Base-by-base conservation (phyloP, 2,797 vertebrate genomes). In the Aphelocoma californica region DNA sequence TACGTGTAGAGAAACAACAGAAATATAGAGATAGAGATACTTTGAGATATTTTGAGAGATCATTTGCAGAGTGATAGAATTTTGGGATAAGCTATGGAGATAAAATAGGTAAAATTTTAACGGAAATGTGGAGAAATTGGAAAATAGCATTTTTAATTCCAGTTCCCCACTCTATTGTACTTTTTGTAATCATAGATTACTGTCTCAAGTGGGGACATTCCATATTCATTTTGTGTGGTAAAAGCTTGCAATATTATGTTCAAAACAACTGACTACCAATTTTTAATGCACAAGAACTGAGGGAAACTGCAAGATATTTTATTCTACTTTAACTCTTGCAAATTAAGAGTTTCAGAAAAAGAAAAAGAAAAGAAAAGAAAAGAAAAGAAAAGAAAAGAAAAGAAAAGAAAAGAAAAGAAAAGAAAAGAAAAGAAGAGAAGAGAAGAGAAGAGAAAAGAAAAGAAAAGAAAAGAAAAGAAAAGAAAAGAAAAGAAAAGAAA, bases 11-110 rank as follows among this genome's bases (percentile, higher is more conserved):
- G 21, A 24, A 61, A 36, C 12, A 80, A 60, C 1, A 51, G n/a
- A 61, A 64, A 25, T 1, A 25, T 1, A 51, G 1, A 2, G 15
- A 47, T 48, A 69, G 28, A 54, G 18, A 10, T 1, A 64, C 13
- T 38, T 38, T 38, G 31, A 42, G n/a, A 8, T 5, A 19, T 47
- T 69, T 29, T 62, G 15, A 56, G 31, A 70, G 10, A 17, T 77
- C 24, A 38, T 66, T 77, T 70, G 6, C 26, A 42, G 12, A 32
- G 23, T 29, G 14, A 67, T 71, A 74, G 8, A 75, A 56, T 80
- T 50, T 45, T 21, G 38, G 25, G 12, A 34, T 58, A 48, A 32
- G 2, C 57, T 89, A 70, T 66, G 34, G 42, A 74, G 45, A 12
- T 24, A 74, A 75, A 54, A 91, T 45, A 56, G 28, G 15, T 48